A percentile compares a stretch with the other conserved stretches of the same genome.
Evolutionary conservation across 2,888 invertebrate genomes (phyloP).

Genomic region (Boloria euphrosyne): DNA sequence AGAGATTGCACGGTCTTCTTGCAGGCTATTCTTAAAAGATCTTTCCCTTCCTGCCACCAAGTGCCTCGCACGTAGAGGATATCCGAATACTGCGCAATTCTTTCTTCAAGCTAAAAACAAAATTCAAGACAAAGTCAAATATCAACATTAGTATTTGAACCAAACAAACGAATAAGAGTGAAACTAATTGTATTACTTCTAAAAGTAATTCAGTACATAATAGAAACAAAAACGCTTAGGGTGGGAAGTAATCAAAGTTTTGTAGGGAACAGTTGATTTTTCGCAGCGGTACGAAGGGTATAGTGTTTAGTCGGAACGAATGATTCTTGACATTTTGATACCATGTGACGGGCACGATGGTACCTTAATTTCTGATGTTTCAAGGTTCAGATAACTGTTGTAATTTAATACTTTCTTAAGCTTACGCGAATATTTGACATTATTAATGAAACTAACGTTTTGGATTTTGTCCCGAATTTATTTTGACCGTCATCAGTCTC

Average conservation of each 20-base stretch:
- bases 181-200: conserved; percentile 4
- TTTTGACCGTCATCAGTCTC: too few relatives aligned
- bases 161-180: not conserved
- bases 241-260: conserved; percentile 44
- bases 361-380: too few relatives aligned
- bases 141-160: too few relatives aligned
- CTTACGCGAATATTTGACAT: too few relatives aligned
- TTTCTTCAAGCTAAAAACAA: conserved; percentile 81
- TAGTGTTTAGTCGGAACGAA: conserved; percentile 7
- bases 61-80: conserved; percentile 87
- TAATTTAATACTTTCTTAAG: too few relatives aligned
- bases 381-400: too few relatives aligned
- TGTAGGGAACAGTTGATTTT: conserved; percentile 39
- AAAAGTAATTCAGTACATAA: conserved; percentile 18
- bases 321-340: not conserved
- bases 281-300: conserved; percentile 36
- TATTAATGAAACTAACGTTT: too few relatives aligned
- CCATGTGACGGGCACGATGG: conserved; percentile 3
- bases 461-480: too few relatives aligned
- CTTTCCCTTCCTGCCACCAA: conserved; percentile 83
- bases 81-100: conserved; percentile 81
- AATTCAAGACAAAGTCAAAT: too few relatives aligned
- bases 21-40: conserved; percentile 80
- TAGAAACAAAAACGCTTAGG: conserved; percentile 39
- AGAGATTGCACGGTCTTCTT: conserved; percentile 94